Conservation (phyloP, 2,113 vertebrate species). For the Semnopithecus entellus region DNA sequence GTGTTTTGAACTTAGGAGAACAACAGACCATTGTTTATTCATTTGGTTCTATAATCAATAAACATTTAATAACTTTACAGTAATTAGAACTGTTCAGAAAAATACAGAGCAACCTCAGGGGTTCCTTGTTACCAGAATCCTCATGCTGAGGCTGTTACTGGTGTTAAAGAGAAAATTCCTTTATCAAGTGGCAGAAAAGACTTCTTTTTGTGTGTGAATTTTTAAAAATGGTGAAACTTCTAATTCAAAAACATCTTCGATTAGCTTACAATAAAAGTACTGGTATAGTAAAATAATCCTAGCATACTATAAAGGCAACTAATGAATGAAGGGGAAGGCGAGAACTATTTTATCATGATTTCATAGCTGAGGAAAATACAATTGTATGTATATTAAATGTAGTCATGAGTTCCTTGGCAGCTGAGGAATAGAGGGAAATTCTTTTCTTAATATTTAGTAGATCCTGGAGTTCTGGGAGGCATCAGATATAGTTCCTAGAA, state of each 20-base stretch:
- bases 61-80: neutral
- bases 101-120: neutral
- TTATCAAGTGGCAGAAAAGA: neutral
- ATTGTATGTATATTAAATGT: neutral
- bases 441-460: neutral
- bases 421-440: neutral
- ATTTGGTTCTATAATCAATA: slow-evolving; percentile 42
- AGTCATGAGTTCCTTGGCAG: neutral
- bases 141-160: neutral
- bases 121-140: neutral
- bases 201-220: neutral
- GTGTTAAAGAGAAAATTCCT: neutral
- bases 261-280: neutral
- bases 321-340: neutral
- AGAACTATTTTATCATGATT: neutral
- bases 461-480: neutral
- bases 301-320: neutral
- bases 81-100: slow-evolving; percentile 41
- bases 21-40: slow-evolving; percentile 47
- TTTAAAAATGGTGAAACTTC: neutral
- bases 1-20: slow-evolving; percentile 29
- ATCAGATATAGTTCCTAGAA: neutral
- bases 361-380: neutral
- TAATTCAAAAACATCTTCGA: neutral
- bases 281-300: neutral